Evolutionary conservation across 2,113 vertebrate genomes (phyloP).

Genomic region (Myiozetetes cayanensis): DNA sequence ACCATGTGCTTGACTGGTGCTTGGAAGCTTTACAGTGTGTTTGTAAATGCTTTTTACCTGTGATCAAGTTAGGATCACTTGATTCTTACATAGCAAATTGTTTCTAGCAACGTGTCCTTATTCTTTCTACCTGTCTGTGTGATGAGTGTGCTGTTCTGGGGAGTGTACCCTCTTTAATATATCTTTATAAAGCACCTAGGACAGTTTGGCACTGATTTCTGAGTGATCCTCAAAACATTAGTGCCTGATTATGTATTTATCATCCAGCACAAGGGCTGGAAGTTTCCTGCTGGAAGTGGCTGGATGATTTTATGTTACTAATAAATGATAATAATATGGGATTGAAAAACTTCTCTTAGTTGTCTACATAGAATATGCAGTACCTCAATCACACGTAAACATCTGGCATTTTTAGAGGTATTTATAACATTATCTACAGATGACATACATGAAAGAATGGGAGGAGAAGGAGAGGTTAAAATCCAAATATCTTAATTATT

Average conservation of each 20-base stretch:
- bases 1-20: background rate
- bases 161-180: background rate
- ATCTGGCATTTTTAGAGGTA: background rate
- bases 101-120: background rate
- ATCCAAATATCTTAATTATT: background rate
- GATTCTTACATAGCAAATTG: background rate
- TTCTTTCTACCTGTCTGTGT: background rate
- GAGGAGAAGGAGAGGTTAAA: background rate
- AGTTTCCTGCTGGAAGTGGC: background rate
- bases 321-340: background rate
- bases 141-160: background rate
- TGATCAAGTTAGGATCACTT: background rate
- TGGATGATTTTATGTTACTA: background rate
- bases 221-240: background rate
- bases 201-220: background rate
- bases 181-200: background rate
- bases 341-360: background rate
- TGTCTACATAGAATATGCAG: background rate
- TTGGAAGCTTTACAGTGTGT: background rate
- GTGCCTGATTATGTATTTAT: background rate
- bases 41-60: background rate
- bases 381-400: background rate
- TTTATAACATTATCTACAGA: background rate
- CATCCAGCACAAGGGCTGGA: background rate
- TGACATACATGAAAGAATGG: background rate